These are phyloP conservation scores for Toxonevra muliebris DNA, from an alignment of 2,888 invertebrate genomes.

Conservation along the genomic window DNA sequence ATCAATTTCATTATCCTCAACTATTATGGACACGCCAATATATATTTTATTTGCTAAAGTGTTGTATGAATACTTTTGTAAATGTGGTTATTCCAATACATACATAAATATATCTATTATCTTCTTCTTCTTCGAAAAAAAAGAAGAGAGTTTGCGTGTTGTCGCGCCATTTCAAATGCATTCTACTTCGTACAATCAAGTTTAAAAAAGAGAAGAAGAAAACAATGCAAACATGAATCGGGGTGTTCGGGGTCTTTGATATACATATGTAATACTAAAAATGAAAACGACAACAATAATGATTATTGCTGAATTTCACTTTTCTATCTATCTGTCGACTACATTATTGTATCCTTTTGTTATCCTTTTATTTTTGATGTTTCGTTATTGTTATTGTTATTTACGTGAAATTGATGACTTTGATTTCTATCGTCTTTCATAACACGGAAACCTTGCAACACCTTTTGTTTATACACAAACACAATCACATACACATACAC, in stretches of 20 bases:
- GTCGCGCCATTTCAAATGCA: background rate
- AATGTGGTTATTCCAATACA: background rate
- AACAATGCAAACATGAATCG: conserved; percentile 5
- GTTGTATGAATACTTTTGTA: no score
- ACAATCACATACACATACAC: background rate
- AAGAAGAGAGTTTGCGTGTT: background rate
- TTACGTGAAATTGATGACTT: conserved; percentile 26
- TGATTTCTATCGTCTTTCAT: conserved; percentile 25
- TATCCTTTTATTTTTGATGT: background rate
- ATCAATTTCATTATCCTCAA: conserved; percentile 27
- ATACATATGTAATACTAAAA: conserved; percentile 6
- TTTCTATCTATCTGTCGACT: background rate
- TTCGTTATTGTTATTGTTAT: conserved; percentile 11
- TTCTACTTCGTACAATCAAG: background rate
- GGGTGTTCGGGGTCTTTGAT: no score
- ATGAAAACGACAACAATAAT: background rate
- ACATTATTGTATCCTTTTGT: conserved; percentile 11
- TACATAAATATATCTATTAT: background rate
- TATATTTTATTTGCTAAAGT: background rate
- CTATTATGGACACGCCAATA: conserved; percentile 21
- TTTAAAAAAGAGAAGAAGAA: no score
- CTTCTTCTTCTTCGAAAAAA: background rate
- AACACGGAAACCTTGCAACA: conserved; percentile 13
- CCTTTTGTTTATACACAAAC: conserved; percentile 12
- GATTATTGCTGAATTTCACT: background rate